These are phyloP conservation scores for Oriolus oriolus DNA, from an alignment of 2,113 vertebrate genomes.

Conservation along the genomic window DNA sequence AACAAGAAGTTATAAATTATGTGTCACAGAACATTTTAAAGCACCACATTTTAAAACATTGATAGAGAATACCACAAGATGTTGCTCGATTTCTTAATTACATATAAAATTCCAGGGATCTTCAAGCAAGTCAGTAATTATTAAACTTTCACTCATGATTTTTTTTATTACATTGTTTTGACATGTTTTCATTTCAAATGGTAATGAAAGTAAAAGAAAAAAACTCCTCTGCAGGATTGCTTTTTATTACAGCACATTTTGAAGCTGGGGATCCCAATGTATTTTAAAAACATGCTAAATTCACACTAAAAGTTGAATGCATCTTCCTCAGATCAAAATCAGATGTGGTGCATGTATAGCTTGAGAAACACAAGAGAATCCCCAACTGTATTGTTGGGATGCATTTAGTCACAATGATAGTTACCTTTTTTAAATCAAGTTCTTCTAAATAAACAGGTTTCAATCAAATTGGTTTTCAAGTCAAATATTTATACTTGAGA, in stretches of 20 bases:
- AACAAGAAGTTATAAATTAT: background rate
- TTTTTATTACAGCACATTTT: background rate
- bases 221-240: background rate
- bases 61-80: background rate
- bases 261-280: background rate
- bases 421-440: background rate
- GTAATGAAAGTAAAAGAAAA: background rate
- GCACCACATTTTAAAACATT: background rate
- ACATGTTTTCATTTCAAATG: background rate
- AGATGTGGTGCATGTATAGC: background rate
- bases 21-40: background rate
- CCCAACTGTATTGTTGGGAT: background rate
- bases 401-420: background rate
- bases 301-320: background rate
- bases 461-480: background rate
- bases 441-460: background rate
- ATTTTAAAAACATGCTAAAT: background rate
- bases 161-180: background rate
- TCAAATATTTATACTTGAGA: background rate
- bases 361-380: background rate
- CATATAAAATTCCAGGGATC: background rate
- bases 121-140: background rate
- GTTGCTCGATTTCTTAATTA: background rate
- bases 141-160: background rate
- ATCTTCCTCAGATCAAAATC: background rate